These are phyloP conservation scores for Telmatochromis brichardi DNA, from an alignment of 2,113 vertebrate species.

Conservation along the genomic window DNA sequence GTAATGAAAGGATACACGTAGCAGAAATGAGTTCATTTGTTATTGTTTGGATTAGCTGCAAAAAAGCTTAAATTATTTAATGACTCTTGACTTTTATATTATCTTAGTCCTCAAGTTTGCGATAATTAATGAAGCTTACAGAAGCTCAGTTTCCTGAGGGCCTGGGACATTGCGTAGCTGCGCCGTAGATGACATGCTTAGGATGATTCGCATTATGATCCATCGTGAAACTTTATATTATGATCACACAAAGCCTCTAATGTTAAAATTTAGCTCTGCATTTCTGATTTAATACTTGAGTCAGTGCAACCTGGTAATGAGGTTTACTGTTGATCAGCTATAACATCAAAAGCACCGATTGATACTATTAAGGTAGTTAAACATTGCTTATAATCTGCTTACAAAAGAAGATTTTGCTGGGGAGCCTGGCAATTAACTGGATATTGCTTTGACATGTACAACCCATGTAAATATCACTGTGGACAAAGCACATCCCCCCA, in stretches of 20 bases:
- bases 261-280: neutral
- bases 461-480: neutral
- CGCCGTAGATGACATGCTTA: neutral
- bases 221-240: neutral
- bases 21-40: neutral
- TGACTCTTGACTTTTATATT: neutral
- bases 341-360: neutral
- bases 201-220: neutral
- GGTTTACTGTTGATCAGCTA: neutral
- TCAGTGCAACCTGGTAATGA: neutral
- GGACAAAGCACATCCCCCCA: neutral
- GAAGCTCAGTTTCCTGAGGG: neutral
- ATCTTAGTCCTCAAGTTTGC: neutral
- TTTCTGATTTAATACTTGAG: neutral
- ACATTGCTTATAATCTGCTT: rapidly evolving
- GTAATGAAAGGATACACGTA: neutral
- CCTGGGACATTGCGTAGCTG: neutral
- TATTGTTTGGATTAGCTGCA: neutral
- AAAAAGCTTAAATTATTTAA: neutral
- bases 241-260: neutral
- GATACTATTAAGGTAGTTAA: neutral
- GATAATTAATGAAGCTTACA: slow-evolving; percentile 1
- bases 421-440: neutral
- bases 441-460: neutral
- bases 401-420: neutral